Evolutionary conservation across 2,113 vertebrate species (phyloP), one percentile per base, ranked within the genome.

Genomic region (Sterna hirundo): DNA sequence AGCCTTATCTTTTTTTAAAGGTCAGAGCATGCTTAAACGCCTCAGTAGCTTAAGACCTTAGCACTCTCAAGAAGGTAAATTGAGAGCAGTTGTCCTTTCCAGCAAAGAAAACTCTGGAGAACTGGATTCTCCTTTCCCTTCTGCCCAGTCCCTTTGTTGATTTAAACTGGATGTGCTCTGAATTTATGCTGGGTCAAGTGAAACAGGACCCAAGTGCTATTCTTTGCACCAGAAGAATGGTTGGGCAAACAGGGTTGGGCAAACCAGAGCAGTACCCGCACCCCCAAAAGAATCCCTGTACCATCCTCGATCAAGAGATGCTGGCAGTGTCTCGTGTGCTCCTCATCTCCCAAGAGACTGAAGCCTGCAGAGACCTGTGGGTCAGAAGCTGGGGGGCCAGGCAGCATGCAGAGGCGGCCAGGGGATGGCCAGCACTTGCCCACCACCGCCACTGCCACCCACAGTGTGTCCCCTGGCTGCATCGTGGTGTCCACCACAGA

Each of bases 1-100:
- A 77, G 49, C n/a, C 70, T 94, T 92, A 83, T 90, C 86, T 94
- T 88, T 80, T 3, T 68, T 86, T 92, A 92, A 96, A 96, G 79
- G 90, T 93, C 94, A 97, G 75, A 90, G 49, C 71, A 62, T 13
- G 30, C 29, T 88, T 65, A 80, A 92, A 77, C 80, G 75, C 54
- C 46, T 69, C 88, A 57, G 52, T 57, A 86, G 82, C 54, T 92
- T 57, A 89, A 81, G 69, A 78, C 22, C 47, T 66, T 46, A 84
- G 34, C 77, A 64, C 69, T 82, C 81, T 84, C 52, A 82, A 3
- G 21, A 26, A 89, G 57, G 52, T 38, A 86, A 92, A 72, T 5
- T 70, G 66, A 88, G 55, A 90, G 19, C 34, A 77, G 36, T 15
- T 83, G 25, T 66, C 52, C 61, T 86, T 87, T 89, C 61, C 62